Evolutionary conservation across 2,888 invertebrate species (phyloP), one percentile per base, ranked within the genome.

Genomic region (Unio pictorum): DNA sequence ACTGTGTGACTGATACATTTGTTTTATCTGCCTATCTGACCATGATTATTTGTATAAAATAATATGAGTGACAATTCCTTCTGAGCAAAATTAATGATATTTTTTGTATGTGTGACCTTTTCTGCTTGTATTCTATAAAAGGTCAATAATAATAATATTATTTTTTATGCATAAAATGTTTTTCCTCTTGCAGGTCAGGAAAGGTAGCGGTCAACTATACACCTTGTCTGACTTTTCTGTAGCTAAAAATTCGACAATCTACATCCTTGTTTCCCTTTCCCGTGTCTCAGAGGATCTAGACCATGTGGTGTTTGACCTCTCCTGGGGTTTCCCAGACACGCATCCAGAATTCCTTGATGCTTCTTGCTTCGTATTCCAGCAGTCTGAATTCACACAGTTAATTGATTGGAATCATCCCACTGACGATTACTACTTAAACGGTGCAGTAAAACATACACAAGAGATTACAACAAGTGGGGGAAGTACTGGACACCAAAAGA

Each of bases 281-380:
- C 60, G 69, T 64, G 60, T 72, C 28, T 66, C 72, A 1, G 72
- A 72, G 55, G 61, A 69, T 64, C 55, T 72, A 11, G 67, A 72
- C 55, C 69, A 72, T 64, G 72, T 72, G 23, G 67, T 72, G 8
- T 72, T 72, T 66, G 72, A 72, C 30, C 60, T 72, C 6, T 66
- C 60, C 6, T 72, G 72, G 72, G 72, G 67, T 57, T 72, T 69
- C 55, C 72, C 72, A 3, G 23, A 57, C 20, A 34, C 26, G 1
- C 67, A 69, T 34, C 69, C 67, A 20, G 72, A 72, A 30, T 72
- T 72, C 20, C 72, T 72, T 17, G 72, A 72, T 68, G 72, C 72
- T n/a, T 60, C 72, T 0, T 72, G 72, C 55, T 58, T 72, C 54
- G 64, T 64, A 11, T 72, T 72, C 55, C 61, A 66, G 17, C 54